These are phyloP conservation scores for Brachionus rotundiformis DNA, from an alignment of 1,140 invertebrate genomes.

Conservation along the genomic window DNA sequence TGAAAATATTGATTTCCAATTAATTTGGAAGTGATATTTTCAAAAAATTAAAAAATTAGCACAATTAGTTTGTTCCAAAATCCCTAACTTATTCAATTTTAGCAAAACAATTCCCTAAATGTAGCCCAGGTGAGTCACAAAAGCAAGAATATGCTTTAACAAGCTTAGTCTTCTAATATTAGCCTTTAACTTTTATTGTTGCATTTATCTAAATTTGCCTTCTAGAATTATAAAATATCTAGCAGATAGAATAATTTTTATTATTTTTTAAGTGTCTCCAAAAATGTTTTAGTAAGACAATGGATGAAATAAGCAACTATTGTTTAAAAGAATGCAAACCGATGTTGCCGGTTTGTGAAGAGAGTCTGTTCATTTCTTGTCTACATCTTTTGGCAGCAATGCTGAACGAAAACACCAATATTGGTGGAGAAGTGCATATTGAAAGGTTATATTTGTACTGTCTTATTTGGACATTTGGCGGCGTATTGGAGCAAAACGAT, in stretches of 20 bases:
- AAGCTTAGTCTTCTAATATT: not conserved
- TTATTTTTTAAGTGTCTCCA: slow-evolving; percentile 58
- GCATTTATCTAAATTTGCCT: not conserved
- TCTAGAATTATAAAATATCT: not conserved
- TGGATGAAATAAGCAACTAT: slow-evolving; percentile 63
- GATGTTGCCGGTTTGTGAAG: slow-evolving; percentile 33
- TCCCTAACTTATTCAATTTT: slow-evolving; percentile 11
- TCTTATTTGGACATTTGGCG: slow-evolving; percentile 64
- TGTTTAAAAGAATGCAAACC: slow-evolving; percentile 61
- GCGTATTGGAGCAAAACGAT: slow-evolving; percentile 58
- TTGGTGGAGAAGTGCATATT: slow-evolving; percentile 63
- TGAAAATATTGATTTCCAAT: no score
- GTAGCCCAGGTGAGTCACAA: not conserved
- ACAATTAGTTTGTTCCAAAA: not conserved
- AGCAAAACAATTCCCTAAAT: slow-evolving; percentile 22
- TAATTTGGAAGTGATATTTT: not conserved
- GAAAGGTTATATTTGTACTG: slow-evolving; percentile 63
- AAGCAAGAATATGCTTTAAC: not conserved
- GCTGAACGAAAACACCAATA: slow-evolving; percentile 61
- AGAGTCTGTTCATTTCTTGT: slow-evolving; percentile 57
- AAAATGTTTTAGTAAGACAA: slow-evolving; percentile 62
- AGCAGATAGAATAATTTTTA: not conserved
- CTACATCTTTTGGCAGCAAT: slow-evolving; percentile 62
- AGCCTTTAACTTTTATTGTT: not conserved
- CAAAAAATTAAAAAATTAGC: not conserved